phyloP scores from a whole-genome alignment of 2,888 invertebrate species.

The Eutolmus rufibarbis region DNA sequence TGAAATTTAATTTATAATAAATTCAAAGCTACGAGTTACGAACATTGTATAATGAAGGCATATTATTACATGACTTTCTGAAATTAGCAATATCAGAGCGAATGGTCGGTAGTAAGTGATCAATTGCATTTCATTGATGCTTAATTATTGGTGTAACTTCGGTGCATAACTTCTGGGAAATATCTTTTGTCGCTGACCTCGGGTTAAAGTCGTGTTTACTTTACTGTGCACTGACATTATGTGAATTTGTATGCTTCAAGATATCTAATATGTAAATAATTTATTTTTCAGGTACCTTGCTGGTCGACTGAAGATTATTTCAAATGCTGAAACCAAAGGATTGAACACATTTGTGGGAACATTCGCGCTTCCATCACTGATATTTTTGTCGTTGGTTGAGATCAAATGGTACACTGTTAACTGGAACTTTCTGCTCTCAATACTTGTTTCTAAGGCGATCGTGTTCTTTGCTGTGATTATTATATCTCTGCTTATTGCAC shows the following conservation, averaged over 20 bases:
- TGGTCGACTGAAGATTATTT: conserved; percentile 82
- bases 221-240: not conserved
- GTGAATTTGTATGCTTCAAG: not conserved
- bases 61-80: not conserved
- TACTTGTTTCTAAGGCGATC: conserved; percentile 83
- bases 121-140: not conserved
- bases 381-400: conserved; percentile 87
- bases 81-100: not conserved
- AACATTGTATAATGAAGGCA: not conserved
- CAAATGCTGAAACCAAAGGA: conserved; percentile 85
- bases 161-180: not conserved
- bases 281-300: conserved; percentile 76
- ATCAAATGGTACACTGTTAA: conserved; percentile 85
- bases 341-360: conserved; percentile 92
- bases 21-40: not conserved
- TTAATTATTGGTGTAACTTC: not conserved
- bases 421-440: conserved; percentile 88
- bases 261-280: not conserved
- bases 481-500: conserved; percentile 79
- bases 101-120: not conserved
- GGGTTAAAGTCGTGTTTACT: not conserved
- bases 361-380: conserved; percentile 90
- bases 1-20: not conserved
- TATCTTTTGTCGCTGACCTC: not conserved
- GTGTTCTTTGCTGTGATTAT: conserved; percentile 83